A percentile compares a stretch with the other conserved stretches of the same genome.
Conservation (phyloP, 1,140 invertebrate species). For the Melitaea cinxia region DNA sequence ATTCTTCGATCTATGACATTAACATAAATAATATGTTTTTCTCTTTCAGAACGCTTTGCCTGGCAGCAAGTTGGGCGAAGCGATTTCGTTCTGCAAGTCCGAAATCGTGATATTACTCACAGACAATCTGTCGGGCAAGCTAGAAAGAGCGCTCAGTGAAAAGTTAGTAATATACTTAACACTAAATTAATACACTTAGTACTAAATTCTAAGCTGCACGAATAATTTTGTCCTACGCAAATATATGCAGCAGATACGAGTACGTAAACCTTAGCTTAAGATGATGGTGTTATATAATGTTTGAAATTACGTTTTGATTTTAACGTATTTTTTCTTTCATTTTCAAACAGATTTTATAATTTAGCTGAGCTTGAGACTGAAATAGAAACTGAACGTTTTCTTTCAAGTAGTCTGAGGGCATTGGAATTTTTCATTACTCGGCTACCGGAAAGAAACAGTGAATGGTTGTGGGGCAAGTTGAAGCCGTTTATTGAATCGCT, state of each 20-base stretch:
- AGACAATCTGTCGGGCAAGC: slow-evolving; percentile 56
- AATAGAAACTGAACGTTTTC: slow-evolving; percentile 35
- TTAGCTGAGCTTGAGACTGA: slow-evolving; percentile 45
- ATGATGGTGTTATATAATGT: too few species aligned
- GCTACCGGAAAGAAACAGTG: slow-evolving; percentile 38
- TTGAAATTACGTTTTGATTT: too few species aligned
- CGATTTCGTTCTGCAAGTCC: slow-evolving; percentile 65
- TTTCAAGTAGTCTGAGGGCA: slow-evolving; percentile 45
- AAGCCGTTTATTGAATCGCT: slow-evolving; percentile 33
- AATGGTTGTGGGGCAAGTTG: slow-evolving; percentile 50
- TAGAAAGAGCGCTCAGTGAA: slow-evolving; percentile 48
- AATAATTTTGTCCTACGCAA: too few species aligned
- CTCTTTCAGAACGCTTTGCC: slow-evolving; percentile 65
- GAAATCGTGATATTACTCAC: slow-evolving; percentile 55
- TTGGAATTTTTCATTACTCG: slow-evolving; percentile 35
- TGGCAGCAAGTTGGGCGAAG: slow-evolving; percentile 59
- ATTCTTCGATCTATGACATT: too few species aligned
- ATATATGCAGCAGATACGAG: too few species aligned
- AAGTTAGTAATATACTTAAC: slow-evolving; percentile 54
- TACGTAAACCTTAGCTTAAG: too few species aligned
- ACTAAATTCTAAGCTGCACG: too few species aligned
- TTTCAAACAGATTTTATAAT: slow-evolving; percentile 37
- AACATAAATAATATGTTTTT: neutral
- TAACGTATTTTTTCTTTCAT: too few species aligned
- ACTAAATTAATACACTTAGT: too few species aligned